Conservation (phyloP, 2,113 vertebrate species). For the Rafetus swinhoei region DNA sequence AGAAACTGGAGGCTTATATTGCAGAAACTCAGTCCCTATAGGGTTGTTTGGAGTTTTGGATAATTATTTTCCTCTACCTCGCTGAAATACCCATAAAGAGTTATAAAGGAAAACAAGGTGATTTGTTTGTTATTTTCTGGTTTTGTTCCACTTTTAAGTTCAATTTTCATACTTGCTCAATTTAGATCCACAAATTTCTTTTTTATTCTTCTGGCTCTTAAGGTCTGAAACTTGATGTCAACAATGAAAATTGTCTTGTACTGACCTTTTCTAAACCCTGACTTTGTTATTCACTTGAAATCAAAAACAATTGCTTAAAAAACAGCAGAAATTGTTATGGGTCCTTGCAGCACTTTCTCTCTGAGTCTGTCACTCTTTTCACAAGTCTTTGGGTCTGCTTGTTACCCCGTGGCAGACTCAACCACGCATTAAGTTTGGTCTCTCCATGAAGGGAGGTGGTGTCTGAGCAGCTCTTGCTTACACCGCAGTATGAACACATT, state of each 20-base stretch:
- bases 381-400: not conserved
- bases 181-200: not conserved
- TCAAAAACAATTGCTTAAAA: not conserved
- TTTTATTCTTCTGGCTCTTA: not conserved
- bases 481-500: not conserved
- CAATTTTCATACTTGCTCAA: not conserved
- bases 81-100: not conserved
- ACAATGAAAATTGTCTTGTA: not conserved
- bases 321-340: not conserved
- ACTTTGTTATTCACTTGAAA: not conserved
- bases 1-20: rapidly evolving
- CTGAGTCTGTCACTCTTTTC: not conserved
- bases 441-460: not conserved
- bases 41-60: not conserved
- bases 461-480: not conserved
- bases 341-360: not conserved
- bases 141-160: not conserved
- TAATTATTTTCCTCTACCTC: not conserved
- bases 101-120: not conserved
- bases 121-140: rapidly evolving
- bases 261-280: not conserved
- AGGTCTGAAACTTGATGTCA: not conserved
- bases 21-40: not conserved
- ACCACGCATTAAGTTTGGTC: not conserved
- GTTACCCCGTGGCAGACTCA: not conserved